These are phyloP conservation scores for Muricea muricata DNA, from an alignment of 92 coral and sea anemone genomes.

Conservation along the genomic window DNA sequence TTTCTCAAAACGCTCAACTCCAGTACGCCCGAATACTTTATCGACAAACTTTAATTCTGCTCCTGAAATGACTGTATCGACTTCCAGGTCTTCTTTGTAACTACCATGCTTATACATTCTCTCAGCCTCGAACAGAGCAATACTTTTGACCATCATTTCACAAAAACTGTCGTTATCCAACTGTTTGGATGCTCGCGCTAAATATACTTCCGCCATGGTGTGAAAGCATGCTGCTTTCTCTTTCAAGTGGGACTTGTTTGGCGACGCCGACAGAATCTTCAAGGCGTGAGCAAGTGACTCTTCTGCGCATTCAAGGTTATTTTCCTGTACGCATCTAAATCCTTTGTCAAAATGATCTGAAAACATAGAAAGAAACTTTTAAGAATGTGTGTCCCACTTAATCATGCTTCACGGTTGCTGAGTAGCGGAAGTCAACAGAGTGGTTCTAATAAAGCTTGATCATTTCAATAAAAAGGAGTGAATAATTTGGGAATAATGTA, in stretches of 20 bases:
- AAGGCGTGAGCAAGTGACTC: not conserved
- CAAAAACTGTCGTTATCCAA: conserved; percentile 5
- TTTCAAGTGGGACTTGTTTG: not conserved
- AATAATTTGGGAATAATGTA: no score
- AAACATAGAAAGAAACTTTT: no score
- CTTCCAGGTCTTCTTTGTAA: conserved; percentile 24
- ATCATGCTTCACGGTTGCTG: no score
- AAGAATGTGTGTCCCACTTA: no score
- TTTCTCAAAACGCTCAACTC: not conserved
- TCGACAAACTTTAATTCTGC: conserved; percentile 12
- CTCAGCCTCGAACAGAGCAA: conserved; percentile 30
- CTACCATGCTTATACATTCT: conserved; percentile 25
- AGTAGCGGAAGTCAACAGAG: no score
- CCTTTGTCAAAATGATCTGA: conserved; percentile 30
- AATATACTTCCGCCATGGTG: conserved; percentile 19
- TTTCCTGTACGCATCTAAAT: not conserved
- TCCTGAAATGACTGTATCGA: not conserved
- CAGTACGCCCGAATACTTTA: not conserved
- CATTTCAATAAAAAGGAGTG: no score
- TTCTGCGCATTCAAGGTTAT: not conserved
- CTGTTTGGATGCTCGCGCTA: conserved; percentile 15
- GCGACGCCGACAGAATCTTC: conserved; percentile 20
- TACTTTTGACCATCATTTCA: conserved; percentile 35
- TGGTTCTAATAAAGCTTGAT: no score
- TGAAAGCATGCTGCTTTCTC: conserved; percentile 37